phyloP scores from a whole-genome alignment of 2,113 vertebrate genomes.

The Cyrtonyx montezumae region DNA sequence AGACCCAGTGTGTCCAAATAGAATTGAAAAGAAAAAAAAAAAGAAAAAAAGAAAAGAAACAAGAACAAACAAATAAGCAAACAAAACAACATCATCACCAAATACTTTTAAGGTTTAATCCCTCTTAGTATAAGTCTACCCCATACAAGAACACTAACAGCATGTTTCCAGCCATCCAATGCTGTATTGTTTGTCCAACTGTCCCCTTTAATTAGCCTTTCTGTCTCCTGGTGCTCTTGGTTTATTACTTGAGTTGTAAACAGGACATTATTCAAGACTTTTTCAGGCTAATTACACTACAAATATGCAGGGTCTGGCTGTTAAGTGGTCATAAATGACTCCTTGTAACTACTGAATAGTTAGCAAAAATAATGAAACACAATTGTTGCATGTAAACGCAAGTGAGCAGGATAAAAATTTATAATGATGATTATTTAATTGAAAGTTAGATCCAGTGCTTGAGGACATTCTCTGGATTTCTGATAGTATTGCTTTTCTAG shows the following conservation, averaged over 20 bases:
- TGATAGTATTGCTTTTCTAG: background rate
- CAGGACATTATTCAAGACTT: slow-evolving; percentile 60
- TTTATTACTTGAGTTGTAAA: slow-evolving; percentile 61
- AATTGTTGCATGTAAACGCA: slow-evolving; percentile 1
- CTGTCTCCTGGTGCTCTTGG: slow-evolving; percentile 43
- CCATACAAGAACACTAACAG: slow-evolving; percentile 12
- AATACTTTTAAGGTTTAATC: slow-evolving; percentile 42
- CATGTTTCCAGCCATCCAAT: slow-evolving; percentile 7
- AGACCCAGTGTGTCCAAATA: background rate
- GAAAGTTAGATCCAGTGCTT: background rate
- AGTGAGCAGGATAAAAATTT: slow-evolving; percentile 24
- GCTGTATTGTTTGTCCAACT: slow-evolving; percentile 44
- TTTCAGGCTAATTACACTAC: slow-evolving; percentile 52
- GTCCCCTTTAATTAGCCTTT: slow-evolving; percentile 57
- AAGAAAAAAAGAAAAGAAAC: background rate
- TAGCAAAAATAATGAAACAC: slow-evolving; percentile 52
- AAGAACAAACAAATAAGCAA: background rate
- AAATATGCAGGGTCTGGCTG: slow-evolving; percentile 54
- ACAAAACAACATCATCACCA: background rate
- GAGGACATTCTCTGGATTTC: background rate
- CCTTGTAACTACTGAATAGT: slow-evolving; percentile 51
- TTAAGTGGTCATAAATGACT: slow-evolving; percentile 51
- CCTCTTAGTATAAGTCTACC: slow-evolving; percentile 16
- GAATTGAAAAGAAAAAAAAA: background rate
- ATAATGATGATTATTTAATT: slow-evolving; percentile 44